Evolutionary conservation across 2,888 invertebrate species (phyloP).

Genomic region (Dione vanillae): DNA sequence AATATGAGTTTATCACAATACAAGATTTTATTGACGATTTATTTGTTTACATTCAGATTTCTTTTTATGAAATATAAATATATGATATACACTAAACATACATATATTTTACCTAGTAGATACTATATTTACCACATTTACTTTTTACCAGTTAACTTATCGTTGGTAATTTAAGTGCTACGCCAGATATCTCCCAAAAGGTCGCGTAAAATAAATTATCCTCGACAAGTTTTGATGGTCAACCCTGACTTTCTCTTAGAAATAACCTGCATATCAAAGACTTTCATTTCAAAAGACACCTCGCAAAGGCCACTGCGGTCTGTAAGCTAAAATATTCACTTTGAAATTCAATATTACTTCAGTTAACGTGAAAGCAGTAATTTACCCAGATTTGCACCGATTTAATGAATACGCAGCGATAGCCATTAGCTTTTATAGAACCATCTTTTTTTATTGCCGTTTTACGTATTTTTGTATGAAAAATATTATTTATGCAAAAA

Average conservation of each 20-base stretch:
- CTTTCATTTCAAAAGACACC: slow-evolving; percentile 45
- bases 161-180: neutral
- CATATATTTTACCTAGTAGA: too few relatives aligned
- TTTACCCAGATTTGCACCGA: slow-evolving; percentile 34
- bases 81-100: too few relatives aligned
- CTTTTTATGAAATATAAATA: too few relatives aligned
- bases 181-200: neutral
- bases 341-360: slow-evolving; percentile 45
- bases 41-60: too few relatives aligned
- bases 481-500: slow-evolving; percentile 7
- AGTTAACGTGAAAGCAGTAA: slow-evolving; percentile 40
- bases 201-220: neutral
- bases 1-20: neutral
- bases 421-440: slow-evolving; percentile 35
- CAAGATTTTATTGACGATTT: neutral
- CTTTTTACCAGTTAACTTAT: too few relatives aligned
- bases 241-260: slow-evolving; percentile 41
- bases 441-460: slow-evolving; percentile 27
- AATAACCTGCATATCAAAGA: slow-evolving; percentile 43
- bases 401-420: slow-evolving; percentile 43
- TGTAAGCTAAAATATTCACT: slow-evolving; percentile 41
- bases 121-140: too few relatives aligned
- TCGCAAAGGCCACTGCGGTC: slow-evolving; percentile 41
- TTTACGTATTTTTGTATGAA: slow-evolving; percentile 19
- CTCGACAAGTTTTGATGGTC: slow-evolving; percentile 17